Evolutionary conservation across 2,113 vertebrate genomes (phyloP), one percentile per base, ranked within the genome.

Genomic region (Chunga burmeisteri): DNA sequence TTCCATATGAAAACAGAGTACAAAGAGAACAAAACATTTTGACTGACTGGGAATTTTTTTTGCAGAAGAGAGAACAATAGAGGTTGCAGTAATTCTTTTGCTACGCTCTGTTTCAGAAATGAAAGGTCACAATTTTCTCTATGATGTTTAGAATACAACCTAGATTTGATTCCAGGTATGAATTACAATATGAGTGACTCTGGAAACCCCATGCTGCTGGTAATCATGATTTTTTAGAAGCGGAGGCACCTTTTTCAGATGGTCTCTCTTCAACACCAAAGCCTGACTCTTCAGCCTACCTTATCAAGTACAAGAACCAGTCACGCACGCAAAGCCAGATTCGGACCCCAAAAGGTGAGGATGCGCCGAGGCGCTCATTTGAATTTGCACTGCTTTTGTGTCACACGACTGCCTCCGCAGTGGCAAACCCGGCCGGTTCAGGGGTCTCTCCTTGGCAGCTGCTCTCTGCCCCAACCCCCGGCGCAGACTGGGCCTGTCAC

Each of bases 311-410:
- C 53, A 21, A 44, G 34, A 16, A 6, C 8, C 11, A 1, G 29
- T 8, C 4, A 1, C 1, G 12, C 19, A 3, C 30, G 7, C 38
- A 23, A 25, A 34, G 27, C 3, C 49, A 26, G 17, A 36, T 9
- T 4, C 8, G 8, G 42, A 26, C 23, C 40, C 62, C 38, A 11
- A 6, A 29, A n/a, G 0, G 4, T 1, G 6, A 44, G 50, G 32
- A 34, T 3, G 14, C 21, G 30, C 17, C 3, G 1, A 18, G 3
- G 3, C 32, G 0, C 13, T 9, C 19, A 1, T 7, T n/a, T 5
- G 16, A 30, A 21, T 11, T 9, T 3, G 44, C 4, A 9, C 58
- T 5, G 38, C 58, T 44, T 62, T 16, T 21, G 36, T 12, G 25
- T 52, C 19, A 6, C 44, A 4, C 18, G 2, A 2, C 36, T 14